A percentile compares a stretch with the other conserved stretches of the same genome.
phyloP scores from a whole-genome alignment of 2,888 invertebrate genomes.

The Cephus runcator region DNA sequence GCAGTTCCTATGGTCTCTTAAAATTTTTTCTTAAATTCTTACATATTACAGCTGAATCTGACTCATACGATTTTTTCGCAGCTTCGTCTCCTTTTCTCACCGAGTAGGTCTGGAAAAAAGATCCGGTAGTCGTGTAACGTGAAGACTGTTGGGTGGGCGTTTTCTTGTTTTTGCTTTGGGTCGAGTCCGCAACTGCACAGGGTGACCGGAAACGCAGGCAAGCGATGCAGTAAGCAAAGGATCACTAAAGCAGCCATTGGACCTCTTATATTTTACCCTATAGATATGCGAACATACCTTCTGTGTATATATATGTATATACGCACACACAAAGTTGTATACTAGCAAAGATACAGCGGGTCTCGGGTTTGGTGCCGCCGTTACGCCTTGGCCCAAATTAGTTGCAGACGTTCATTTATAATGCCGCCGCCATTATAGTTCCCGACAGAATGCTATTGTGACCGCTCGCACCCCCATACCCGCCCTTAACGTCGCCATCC shows the following conservation, averaged over 20 bases:
- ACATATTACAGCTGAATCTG: neutral
- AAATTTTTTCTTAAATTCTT: neutral
- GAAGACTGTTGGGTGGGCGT: neutral
- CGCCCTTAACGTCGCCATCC: neutral
- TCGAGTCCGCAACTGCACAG: constrained; percentile 2
- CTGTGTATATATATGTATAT: neutral
- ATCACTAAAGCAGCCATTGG: neutral
- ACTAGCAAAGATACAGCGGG: neutral
- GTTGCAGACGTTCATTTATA: constrained; percentile 62
- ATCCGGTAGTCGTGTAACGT: neutral
- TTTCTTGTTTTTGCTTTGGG: constrained; percentile 6
- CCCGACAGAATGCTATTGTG: constrained; percentile 53
- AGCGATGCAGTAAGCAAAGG: neutral
- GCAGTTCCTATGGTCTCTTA: neutral
- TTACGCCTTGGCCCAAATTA: constrained; percentile 51
- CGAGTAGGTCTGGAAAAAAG: neutral
- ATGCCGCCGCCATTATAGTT: constrained; percentile 52
- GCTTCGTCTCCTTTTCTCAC: neutral
- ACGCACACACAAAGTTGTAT: neutral
- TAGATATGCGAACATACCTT: neutral
- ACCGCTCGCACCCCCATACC: constrained; percentile 5
- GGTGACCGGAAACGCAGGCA: constrained; percentile 15
- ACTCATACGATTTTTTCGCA: neutral
- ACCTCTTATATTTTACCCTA: neutral
- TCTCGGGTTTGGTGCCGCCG: constrained; percentile 8